Evolutionary conservation across 1,140 invertebrate species (phyloP).

Genomic region (Formica exsecta): DNA sequence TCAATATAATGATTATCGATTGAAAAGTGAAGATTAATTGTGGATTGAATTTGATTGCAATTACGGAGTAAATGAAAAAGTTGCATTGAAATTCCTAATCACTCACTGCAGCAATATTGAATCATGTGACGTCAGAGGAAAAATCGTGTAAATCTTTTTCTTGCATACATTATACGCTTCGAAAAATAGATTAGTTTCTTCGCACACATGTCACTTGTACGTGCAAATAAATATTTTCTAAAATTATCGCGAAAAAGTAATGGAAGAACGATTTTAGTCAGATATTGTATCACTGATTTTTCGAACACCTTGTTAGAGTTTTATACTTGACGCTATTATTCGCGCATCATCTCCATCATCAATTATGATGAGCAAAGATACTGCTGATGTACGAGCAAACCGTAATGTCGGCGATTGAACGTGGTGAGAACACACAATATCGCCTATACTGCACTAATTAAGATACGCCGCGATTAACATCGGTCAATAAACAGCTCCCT

Average conservation of each 20-base stretch:
- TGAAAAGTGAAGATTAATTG: constrained; percentile 18
- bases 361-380: background rate
- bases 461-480: constrained; percentile 69
- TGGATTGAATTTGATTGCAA: background rate
- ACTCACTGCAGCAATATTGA: background rate
- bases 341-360: background rate
- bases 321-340: background rate
- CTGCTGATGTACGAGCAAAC: background rate
- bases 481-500: constrained; percentile 56
- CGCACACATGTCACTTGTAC: background rate
- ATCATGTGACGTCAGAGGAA: background rate
- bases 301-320: background rate
- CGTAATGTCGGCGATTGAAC: background rate
- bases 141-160: background rate
- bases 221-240: background rate
- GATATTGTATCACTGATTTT: background rate
- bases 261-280: no score
- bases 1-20: constrained; percentile 32
- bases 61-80: background rate
- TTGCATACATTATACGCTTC: background rate
- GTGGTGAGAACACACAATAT: background rate
- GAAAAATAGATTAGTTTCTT: background rate
- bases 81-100: background rate
- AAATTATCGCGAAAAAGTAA: background rate
- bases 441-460: constrained; percentile 31